Conservation (phyloP, 1,140 invertebrate genomes). For the Oryctes rhinoceros region DNA sequence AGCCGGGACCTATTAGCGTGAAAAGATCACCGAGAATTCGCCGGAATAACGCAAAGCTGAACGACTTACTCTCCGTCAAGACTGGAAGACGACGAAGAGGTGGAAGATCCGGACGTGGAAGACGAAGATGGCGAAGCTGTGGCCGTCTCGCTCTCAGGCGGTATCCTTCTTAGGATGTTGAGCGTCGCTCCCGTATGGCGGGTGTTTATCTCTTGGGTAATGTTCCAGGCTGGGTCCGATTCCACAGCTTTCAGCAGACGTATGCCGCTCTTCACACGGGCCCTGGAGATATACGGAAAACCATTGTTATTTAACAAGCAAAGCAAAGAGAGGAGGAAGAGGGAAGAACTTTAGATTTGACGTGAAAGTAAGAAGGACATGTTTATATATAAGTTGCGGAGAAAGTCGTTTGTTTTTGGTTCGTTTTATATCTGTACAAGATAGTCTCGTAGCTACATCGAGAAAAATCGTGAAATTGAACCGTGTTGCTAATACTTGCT, state of each 20-base stretch:
- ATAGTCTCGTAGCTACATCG: too few species aligned
- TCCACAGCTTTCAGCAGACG: constrained; percentile 82
- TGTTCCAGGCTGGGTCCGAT: constrained; percentile 79
- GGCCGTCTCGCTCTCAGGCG: constrained; percentile 57
- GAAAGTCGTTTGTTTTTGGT: too few species aligned
- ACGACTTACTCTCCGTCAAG: constrained; percentile 56
- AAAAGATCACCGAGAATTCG: background rate
- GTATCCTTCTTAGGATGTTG: constrained; percentile 78
- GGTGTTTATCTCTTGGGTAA: constrained; percentile 82
- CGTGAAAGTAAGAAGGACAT: too few species aligned
- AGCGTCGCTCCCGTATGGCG: constrained; percentile 87
- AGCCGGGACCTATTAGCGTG: background rate
- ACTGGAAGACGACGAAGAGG: constrained; percentile 22
- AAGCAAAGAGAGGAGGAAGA: background rate
- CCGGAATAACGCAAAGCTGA: constrained; percentile 19
- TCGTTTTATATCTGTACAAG: too few species aligned
- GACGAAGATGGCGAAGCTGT: constrained; percentile 7
- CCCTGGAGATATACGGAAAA: constrained; percentile 66
- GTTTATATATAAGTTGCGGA: too few species aligned
- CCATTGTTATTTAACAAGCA: background rate
- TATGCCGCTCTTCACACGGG: constrained; percentile 85
- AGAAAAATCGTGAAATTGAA: too few species aligned
- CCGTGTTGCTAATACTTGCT: too few species aligned
- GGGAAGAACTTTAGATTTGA: background rate
- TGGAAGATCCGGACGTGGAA: constrained; percentile 28